Evolutionary conservation across 1,140 invertebrate species (phyloP).

Genomic region (Calosoma granatense): DNA sequence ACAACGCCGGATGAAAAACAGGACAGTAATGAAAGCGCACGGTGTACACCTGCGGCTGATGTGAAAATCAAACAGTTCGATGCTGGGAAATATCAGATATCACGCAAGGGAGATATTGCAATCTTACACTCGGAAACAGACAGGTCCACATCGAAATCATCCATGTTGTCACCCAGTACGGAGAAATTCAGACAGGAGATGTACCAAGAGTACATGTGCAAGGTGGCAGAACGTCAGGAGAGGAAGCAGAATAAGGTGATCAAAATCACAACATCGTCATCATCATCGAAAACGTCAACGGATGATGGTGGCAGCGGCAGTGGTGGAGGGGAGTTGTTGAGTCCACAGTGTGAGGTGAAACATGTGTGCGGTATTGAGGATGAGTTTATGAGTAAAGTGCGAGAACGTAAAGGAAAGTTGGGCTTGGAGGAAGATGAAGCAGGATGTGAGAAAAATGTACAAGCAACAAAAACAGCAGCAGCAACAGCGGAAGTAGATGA

Average conservation of each 20-base stretch:
- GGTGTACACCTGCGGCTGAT: neutral
- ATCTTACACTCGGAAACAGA: conserved; percentile 19
- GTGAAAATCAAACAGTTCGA: conserved; percentile 21
- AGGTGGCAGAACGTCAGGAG: conserved; percentile 66
- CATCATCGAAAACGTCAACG: conserved; percentile 15
- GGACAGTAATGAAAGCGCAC: neutral
- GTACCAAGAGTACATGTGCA: conserved; percentile 71
- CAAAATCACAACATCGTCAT: conserved; percentile 35
- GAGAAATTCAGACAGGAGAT: conserved; percentile 65
- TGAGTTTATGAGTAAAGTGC: conserved; percentile 60
- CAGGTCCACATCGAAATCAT: conserved; percentile 24
- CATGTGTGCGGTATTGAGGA: conserved; percentile 50
- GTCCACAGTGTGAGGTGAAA: conserved; percentile 28
- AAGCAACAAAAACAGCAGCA: conserved; percentile 16
- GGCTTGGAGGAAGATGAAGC: conserved; percentile 47
- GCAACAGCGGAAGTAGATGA: too few species aligned
- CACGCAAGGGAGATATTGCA: conserved; percentile 26
- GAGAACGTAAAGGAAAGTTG: conserved; percentile 43
- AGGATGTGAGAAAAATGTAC: conserved; percentile 32
- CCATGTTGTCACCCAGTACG: conserved; percentile 32
- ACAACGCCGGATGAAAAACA: neutral
- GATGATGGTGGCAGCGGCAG: conserved; percentile 4
- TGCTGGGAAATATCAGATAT: conserved; percentile 26
- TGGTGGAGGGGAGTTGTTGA: too few species aligned
- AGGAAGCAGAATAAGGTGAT: conserved; percentile 67